Evolutionary conservation across 35 echinoderm and acorn worm species (phyloP).

Genomic region (Amphiura filiformis): DNA sequence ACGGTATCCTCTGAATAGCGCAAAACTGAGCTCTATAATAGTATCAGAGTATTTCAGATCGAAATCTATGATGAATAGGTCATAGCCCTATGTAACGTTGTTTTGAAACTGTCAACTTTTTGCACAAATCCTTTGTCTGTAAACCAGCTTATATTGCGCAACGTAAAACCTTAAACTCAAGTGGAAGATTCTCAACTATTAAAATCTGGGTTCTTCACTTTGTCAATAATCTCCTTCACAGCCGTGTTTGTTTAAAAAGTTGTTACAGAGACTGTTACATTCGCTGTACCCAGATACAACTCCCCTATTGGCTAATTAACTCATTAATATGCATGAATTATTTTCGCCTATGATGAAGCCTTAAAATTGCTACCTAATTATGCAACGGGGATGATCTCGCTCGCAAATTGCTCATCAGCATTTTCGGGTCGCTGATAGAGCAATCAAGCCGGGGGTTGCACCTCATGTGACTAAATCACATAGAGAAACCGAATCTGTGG

Average conservation of each 20-base stretch:
- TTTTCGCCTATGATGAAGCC: background rate
- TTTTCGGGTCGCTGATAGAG: background rate
- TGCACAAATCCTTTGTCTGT: background rate
- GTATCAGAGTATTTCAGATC: too few relatives aligned
- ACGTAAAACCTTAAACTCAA: background rate
- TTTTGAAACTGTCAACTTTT: background rate
- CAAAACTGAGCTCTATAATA: too few relatives aligned
- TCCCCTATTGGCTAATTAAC: constrained; percentile 1
- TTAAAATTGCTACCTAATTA: background rate
- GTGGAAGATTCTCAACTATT: background rate
- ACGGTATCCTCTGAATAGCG: too few relatives aligned
- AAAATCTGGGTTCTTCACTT: background rate
- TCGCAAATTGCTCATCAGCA: background rate
- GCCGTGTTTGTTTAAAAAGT: background rate
- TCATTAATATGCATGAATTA: background rate
- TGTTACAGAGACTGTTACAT: background rate
- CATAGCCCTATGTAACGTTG: too few relatives aligned
- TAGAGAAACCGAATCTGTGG: background rate
- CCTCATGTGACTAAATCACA: background rate
- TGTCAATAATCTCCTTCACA: background rate
- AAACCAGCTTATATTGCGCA: background rate
- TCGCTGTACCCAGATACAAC: constrained; percentile 22
- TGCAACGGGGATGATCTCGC: too few relatives aligned
- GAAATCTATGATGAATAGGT: too few relatives aligned
- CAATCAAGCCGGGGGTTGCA: background rate